These are phyloP conservation scores for Lasioglossum calceatum DNA, from an alignment of 2,888 invertebrate species.

Conservation along the genomic window DNA sequence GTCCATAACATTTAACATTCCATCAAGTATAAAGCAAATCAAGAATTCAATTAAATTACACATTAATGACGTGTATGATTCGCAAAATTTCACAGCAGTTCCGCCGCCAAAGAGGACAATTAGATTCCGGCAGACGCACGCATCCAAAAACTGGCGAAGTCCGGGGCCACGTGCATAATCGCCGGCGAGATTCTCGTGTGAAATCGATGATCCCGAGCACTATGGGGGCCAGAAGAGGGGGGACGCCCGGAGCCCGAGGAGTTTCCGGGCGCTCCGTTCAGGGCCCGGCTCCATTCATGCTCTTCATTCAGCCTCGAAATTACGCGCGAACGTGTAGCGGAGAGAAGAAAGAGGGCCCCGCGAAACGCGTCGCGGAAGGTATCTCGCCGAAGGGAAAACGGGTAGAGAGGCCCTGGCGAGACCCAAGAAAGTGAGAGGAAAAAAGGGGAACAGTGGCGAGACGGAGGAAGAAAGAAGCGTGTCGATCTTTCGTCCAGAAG, in stretches of 20 bases:
- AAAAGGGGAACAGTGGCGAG: neutral
- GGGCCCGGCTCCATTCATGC: conserved; percentile 76
- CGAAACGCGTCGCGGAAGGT: conserved; percentile 37
- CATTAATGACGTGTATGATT: no score
- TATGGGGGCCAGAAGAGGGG: neutral
- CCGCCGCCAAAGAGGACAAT: neutral
- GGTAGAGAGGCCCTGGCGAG: conserved; percentile 21
- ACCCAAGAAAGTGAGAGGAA: conserved; percentile 7
- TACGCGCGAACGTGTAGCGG: conserved; percentile 69
- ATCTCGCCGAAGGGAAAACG: conserved; percentile 1
- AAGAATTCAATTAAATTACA: no score
- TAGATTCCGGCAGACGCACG: neutral
- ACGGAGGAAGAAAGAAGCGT: conserved; percentile 15
- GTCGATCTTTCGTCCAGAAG: conserved; percentile 22
- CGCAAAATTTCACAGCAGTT: neutral
- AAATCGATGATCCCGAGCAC: neutral
- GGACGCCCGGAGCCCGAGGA: conserved; percentile 33
- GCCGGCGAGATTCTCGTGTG: neutral
- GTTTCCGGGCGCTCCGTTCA: conserved; percentile 75
- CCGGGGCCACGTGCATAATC: neutral
- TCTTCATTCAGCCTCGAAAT: conserved; percentile 80
- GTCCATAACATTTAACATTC: no score
- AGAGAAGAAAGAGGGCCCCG: conserved; percentile 23
- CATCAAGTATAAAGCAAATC: no score
- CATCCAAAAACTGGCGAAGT: neutral